Conservation (phyloP, 2,888 invertebrate species). For the Nymphalis c-album region DNA sequence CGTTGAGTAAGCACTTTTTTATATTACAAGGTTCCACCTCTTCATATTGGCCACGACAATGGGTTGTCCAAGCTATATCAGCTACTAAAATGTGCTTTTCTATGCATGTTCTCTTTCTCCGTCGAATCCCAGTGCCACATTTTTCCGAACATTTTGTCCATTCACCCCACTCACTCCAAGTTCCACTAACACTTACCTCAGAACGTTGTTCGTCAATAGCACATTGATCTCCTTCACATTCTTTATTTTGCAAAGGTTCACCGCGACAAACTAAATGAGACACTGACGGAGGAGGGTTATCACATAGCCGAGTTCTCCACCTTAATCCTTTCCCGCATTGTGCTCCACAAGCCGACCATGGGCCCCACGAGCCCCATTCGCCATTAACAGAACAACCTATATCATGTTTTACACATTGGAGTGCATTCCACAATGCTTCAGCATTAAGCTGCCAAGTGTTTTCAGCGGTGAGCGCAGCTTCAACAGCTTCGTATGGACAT, state of each 20-base stretch:
- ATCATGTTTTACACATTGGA: conserved; percentile 77
- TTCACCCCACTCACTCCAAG: conserved; percentile 69
- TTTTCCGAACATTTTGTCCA: conserved; percentile 73
- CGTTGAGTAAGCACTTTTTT: conserved; percentile 64
- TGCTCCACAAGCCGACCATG: conserved; percentile 70
- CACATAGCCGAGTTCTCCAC: conserved; percentile 67
- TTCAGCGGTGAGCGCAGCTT: conserved; percentile 57
- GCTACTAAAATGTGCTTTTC: conserved; percentile 54
- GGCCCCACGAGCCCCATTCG: conserved; percentile 70
- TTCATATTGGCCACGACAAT: conserved; percentile 71
- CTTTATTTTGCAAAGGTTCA: conserved; percentile 56
- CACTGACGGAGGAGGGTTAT: conserved; percentile 67
- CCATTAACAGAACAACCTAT: conserved; percentile 74
- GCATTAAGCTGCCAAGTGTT: conserved; percentile 70
- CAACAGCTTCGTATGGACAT: conserved; percentile 71
- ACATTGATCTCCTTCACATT: conserved; percentile 70
- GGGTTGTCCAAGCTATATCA: conserved; percentile 63
- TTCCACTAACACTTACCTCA: conserved; percentile 47
- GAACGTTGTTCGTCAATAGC: conserved; percentile 53
- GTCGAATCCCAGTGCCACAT: conserved; percentile 69
- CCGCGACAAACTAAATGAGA: conserved; percentile 57
- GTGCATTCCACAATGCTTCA: conserved; percentile 72
- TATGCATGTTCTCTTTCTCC: conserved; percentile 63
- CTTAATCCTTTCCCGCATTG: conserved; percentile 65
- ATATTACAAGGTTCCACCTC: conserved; percentile 67